Conservation (phyloP, 1,140 invertebrate genomes). For the Trichogramma pretiosum region DNA sequence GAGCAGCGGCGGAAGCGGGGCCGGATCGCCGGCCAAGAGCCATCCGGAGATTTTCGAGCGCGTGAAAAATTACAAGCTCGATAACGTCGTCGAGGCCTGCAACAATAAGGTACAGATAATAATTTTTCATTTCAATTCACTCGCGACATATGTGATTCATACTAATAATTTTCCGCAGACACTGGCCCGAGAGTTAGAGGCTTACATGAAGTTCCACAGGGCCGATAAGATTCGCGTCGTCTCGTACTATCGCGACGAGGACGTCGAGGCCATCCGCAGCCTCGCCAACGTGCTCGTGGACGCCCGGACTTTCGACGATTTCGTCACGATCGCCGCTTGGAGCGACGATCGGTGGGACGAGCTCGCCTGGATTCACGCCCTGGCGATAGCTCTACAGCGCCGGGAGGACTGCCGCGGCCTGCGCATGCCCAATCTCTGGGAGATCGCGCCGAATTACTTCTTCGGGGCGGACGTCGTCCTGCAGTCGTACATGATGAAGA, state of each 20-base stretch:
- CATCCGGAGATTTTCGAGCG: constrained; percentile 36
- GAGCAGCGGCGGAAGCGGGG: constrained; percentile 47
- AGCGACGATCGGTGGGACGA: constrained; percentile 54
- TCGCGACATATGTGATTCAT: too few species aligned
- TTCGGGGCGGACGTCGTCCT: constrained; percentile 53
- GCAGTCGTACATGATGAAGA: constrained; percentile 50
- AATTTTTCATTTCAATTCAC: too few species aligned
- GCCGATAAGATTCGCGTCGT: constrained; percentile 52
- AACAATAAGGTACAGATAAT: not conserved
- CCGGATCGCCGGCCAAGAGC: constrained; percentile 41
- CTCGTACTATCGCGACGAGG: constrained; percentile 51
- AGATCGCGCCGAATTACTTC: constrained; percentile 59
- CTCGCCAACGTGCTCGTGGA: constrained; percentile 62
- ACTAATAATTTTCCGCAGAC: not conserved
- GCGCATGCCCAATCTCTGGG: constrained; percentile 55
- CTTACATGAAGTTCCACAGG: constrained; percentile 40
- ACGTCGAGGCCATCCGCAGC: constrained; percentile 52
- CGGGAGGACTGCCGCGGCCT: constrained; percentile 53
- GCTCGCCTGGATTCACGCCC: constrained; percentile 55
- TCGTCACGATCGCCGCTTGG: constrained; percentile 43
- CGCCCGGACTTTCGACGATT: constrained; percentile 51
- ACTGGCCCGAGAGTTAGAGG: not conserved
- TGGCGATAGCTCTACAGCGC: constrained; percentile 53
- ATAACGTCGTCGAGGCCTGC: constrained; percentile 12
- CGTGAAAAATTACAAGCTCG: constrained; percentile 40